phyloP scores from a whole-genome alignment of 2,113 vertebrate species.

The Cacatua alba region DNA sequence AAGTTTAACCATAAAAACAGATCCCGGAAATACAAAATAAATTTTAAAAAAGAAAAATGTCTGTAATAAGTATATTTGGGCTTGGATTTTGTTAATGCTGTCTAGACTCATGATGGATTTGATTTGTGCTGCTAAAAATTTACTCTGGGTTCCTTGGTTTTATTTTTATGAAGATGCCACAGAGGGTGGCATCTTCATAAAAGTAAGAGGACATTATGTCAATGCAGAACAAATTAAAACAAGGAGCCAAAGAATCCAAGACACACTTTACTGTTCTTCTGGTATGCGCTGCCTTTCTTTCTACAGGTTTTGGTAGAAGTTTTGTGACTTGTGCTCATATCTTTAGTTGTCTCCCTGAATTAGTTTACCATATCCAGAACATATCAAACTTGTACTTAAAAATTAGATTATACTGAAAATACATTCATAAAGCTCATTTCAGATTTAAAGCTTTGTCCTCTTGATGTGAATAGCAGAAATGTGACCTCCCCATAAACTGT shows the following conservation, averaged over 20 bases:
- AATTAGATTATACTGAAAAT: neutral
- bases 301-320: neutral
- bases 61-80: neutral
- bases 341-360: neutral
- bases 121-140: neutral
- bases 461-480: neutral
- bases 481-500: neutral
- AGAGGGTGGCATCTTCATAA: neutral
- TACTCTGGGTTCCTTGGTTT: neutral
- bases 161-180: neutral
- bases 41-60: neutral
- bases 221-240: neutral
- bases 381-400: neutral
- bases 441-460: neutral
- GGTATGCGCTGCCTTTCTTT: neutral
- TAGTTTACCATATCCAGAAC: neutral
- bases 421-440: neutral
- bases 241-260: neutral
- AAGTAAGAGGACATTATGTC: neutral
- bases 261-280: neutral
- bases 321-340: neutral
- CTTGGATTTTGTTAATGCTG: conserved; percentile 4
- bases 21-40: neutral
- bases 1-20: neutral
- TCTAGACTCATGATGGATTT: neutral